These are phyloP conservation scores for Drosophila littoralis DNA, from an alignment of 1,140 invertebrate genomes.

Conservation along the genomic window DNA sequence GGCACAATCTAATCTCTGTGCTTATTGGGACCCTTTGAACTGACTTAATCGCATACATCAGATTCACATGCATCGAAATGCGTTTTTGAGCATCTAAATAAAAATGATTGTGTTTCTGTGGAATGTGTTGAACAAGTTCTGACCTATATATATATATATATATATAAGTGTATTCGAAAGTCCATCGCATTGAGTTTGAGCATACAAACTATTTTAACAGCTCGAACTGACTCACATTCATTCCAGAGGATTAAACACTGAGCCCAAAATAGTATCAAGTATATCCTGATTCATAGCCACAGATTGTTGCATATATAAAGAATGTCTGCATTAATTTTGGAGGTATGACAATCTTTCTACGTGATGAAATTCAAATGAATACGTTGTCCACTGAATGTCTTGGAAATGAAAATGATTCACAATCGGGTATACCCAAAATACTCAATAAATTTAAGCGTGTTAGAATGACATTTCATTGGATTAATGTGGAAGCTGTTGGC, in stretches of 20 bases:
- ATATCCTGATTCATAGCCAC: constrained; percentile 5
- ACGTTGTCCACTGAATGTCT: too few species aligned
- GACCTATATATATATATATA: constrained; percentile 57
- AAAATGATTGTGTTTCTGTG: constrained; percentile 57
- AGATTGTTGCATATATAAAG: background rate
- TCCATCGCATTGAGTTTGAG: constrained; percentile 4
- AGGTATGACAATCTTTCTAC: too few species aligned
- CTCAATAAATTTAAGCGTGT: too few species aligned
- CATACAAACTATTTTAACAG: background rate
- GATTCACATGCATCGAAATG: constrained; percentile 54
- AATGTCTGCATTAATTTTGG: too few species aligned
- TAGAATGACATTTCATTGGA: background rate
- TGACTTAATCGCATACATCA: constrained; percentile 50
- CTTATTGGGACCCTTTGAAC: constrained; percentile 49
- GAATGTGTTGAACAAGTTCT: constrained; percentile 50
- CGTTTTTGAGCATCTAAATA: constrained; percentile 54
- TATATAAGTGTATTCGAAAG: background rate
- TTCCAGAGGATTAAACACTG: constrained; percentile 12
- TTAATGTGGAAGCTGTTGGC: constrained; percentile 19
- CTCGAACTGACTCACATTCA: constrained; percentile 11
- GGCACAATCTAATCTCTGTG: constrained; percentile 64
- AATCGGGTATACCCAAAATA: background rate
- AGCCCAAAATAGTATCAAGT: constrained; percentile 2
- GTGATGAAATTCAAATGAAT: too few species aligned
- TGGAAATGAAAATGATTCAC: constrained; percentile 7